Evolutionary conservation across 2,113 vertebrate genomes (phyloP).

Genomic region (Arvicanthis niloticus): DNA sequence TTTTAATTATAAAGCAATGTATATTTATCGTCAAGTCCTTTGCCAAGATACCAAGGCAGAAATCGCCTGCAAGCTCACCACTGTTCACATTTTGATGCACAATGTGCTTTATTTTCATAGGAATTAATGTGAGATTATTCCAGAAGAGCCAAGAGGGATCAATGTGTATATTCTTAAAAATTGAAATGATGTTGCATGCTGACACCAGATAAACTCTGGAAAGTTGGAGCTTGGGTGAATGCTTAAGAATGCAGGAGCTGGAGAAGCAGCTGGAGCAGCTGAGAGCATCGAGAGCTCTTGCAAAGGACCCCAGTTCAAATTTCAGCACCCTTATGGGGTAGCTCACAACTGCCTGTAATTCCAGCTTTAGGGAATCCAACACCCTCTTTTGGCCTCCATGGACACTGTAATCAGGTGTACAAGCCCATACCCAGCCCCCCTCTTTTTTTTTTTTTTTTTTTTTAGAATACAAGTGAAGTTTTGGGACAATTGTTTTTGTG

Average conservation of each 20-base stretch:
- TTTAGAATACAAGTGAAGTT: background rate
- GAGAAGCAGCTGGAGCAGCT: background rate
- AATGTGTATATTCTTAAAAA: conserved; percentile 57
- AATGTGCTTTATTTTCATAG: conserved; percentile 30
- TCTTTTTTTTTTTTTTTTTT: background rate
- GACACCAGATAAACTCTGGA: conserved; percentile 38
- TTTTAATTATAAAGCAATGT: conserved; percentile 39
- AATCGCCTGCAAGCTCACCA: conserved; percentile 19
- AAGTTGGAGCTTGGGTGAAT: conserved; percentile 52
- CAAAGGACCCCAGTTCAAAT: background rate
- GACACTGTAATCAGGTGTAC: background rate
- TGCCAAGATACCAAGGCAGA: conserved; percentile 58
- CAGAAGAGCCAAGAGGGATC: conserved; percentile 29
- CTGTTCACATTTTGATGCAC: conserved; percentile 35
- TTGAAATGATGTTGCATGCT: conserved; percentile 77
- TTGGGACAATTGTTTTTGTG: conserved; percentile 12
- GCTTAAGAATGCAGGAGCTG: background rate
- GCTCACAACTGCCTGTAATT: no score
- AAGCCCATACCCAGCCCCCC: background rate
- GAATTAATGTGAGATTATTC: conserved; percentile 61
- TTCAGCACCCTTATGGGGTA: background rate
- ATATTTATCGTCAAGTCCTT: conserved; percentile 42
- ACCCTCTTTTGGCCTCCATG: background rate
- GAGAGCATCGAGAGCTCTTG: background rate
- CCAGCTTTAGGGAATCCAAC: background rate